These are phyloP conservation scores for Brachyalestes nurse DNA, from an alignment of 2,797 vertebrate species.

Conservation along the genomic window DNA sequence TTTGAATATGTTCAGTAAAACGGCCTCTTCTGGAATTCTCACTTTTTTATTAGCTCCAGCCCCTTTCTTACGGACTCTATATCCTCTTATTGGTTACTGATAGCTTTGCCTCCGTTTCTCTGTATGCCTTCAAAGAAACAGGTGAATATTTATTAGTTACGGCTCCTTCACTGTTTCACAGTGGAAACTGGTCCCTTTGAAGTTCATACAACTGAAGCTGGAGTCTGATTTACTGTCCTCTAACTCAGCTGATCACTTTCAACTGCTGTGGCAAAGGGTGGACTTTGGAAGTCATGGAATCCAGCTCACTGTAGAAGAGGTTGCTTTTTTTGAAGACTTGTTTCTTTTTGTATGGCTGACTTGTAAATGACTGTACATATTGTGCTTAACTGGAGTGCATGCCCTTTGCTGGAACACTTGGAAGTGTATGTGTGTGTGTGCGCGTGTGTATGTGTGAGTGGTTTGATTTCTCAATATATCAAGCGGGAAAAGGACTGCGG, in stretches of 20 bases:
- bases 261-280: slow-evolving; percentile 44
- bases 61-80: background rate
- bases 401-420: slow-evolving; percentile 71
- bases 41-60: background rate
- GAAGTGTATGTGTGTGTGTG: slow-evolving; percentile 29
- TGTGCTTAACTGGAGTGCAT: slow-evolving; percentile 78
- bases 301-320: slow-evolving; percentile 34
- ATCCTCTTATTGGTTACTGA: background rate
- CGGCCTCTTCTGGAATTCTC: background rate
- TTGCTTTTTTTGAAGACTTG: slow-evolving; percentile 43
- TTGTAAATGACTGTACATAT: slow-evolving; percentile 91
- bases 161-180: background rate
- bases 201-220: background rate
- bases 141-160: background rate
- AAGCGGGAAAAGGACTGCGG: slow-evolving; percentile 47
- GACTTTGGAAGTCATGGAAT: slow-evolving; percentile 29
- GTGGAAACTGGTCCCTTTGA: background rate
- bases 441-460: slow-evolving; percentile 26
- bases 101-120: background rate
- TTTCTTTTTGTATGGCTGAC: slow-evolving; percentile 70
- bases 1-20: too few relatives aligned
- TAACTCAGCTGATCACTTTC: slow-evolving; percentile 11
- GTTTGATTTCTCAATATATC: slow-evolving; percentile 40
- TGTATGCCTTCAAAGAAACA: background rate
- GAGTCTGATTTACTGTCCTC: background rate